phyloP scores from a whole-genome alignment of 1,140 invertebrate genomes.

The Homalodisca vitripennis region DNA sequence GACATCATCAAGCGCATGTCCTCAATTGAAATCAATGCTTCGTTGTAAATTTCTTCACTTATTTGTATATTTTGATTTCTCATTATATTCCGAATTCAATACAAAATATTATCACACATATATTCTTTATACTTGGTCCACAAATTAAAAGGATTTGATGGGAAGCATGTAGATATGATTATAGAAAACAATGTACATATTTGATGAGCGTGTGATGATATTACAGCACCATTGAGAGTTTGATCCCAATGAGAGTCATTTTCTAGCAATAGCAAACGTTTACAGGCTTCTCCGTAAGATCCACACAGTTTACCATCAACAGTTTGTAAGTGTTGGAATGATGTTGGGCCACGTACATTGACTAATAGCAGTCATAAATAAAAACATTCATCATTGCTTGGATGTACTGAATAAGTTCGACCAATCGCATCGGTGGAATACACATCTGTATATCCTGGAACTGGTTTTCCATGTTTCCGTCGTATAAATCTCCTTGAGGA shows the following conservation, averaged over 20 bases:
- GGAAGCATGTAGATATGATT: constrained; percentile 44
- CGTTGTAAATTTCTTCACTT: constrained; percentile 42
- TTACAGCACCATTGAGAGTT: constrained; percentile 16
- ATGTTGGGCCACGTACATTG: constrained; percentile 48
- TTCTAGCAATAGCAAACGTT: constrained; percentile 42
- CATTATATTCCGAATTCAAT: constrained; percentile 32
- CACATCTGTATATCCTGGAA: no score
- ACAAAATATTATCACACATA: constrained; percentile 44
- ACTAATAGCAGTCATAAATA: constrained; percentile 49
- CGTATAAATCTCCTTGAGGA: constrained; percentile 32
- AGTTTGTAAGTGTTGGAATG: constrained; percentile 47
- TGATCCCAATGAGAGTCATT: constrained; percentile 44
- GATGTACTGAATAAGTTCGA: constrained; percentile 48
- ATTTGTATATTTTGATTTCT: constrained; percentile 39
- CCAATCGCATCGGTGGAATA: constrained; percentile 42
- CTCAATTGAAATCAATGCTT: constrained; percentile 47
- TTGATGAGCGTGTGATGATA: constrained; percentile 38
- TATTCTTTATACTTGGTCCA: constrained; percentile 46
- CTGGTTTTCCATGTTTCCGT: constrained; percentile 41
- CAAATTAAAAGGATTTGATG: constrained; percentile 42
- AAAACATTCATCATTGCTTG: constrained; percentile 48
- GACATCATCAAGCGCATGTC: constrained; percentile 46
- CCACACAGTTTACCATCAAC: constrained; percentile 42
- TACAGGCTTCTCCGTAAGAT: constrained; percentile 45
- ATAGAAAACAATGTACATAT: constrained; percentile 50